phyloP scores from a whole-genome alignment of 2,888 invertebrate species.

The Caenorhabditis angaria region DNA sequence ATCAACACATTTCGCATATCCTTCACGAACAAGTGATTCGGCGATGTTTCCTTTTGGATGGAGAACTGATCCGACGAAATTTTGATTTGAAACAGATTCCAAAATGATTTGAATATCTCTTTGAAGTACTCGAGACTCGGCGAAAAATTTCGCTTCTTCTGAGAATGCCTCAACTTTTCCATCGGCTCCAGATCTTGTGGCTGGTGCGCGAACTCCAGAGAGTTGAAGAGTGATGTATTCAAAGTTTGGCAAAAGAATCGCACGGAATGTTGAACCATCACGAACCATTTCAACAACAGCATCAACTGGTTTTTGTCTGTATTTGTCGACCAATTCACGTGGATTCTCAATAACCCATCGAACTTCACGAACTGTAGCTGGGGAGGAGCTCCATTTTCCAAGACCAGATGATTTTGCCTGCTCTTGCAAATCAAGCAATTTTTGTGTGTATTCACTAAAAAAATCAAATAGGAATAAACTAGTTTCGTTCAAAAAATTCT shows the following conservation, averaged over 20 bases:
- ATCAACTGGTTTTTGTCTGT: conserved; percentile 84
- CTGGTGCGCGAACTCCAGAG: conserved; percentile 81
- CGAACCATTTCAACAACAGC: conserved; percentile 94
- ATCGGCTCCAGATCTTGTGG: conserved; percentile 45
- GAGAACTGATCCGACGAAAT: conserved; percentile 90
- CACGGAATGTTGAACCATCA: conserved; percentile 93
- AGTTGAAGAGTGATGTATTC: conserved; percentile 93
- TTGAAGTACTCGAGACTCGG: conserved; percentile 89
- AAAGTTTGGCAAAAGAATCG: conserved; percentile 88
- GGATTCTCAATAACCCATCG: conserved; percentile 89
- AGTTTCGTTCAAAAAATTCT: conserved; percentile 17
- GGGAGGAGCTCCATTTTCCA: conserved; percentile 78
- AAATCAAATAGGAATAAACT: not conserved
- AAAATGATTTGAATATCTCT: conserved; percentile 86
- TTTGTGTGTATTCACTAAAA: conserved; percentile 73
- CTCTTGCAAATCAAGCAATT: conserved; percentile 86
- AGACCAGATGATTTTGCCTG: conserved; percentile 86
- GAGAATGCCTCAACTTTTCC: conserved; percentile 78
- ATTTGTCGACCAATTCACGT: conserved; percentile 84
- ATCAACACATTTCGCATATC: conserved; percentile 91
- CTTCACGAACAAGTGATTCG: conserved; percentile 86
- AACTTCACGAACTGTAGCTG: conserved; percentile 40
- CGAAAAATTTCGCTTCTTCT: conserved; percentile 92
- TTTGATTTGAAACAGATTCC: conserved; percentile 90
- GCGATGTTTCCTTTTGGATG: conserved; percentile 91